Conservation (phyloP, 2,888 invertebrate species). For the Leucoma salicis region DNA sequence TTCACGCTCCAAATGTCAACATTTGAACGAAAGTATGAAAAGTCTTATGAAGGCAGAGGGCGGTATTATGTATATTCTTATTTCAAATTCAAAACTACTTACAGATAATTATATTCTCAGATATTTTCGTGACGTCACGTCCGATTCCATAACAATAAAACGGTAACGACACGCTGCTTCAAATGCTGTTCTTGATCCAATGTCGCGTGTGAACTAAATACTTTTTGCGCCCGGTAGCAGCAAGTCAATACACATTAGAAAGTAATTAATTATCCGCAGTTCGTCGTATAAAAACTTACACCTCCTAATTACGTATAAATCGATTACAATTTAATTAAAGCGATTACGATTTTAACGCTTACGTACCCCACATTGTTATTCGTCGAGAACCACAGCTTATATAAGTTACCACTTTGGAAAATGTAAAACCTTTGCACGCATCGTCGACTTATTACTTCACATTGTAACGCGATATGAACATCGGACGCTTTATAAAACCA, state of each 20-base stretch:
- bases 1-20: constrained; percentile 75
- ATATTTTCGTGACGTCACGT: constrained; percentile 62
- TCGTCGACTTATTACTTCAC: constrained; percentile 61
- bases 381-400: constrained; percentile 51
- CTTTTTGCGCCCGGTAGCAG: constrained; percentile 55
- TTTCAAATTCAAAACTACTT: constrained; percentile 27
- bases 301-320: constrained; percentile 59
- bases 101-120: constrained; percentile 46
- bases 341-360: too few species aligned
- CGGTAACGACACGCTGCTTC: constrained; percentile 58
- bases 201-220: constrained; percentile 66
- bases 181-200: constrained; percentile 53
- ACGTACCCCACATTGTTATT: constrained; percentile 61
- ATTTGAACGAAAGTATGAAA: constrained; percentile 74
- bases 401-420: constrained; percentile 62
- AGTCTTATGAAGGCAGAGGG: constrained; percentile 33
- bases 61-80: constrained; percentile 20
- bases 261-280: constrained; percentile 64
- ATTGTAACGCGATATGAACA: constrained; percentile 57
- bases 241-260: constrained; percentile 60
- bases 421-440: constrained; percentile 63
- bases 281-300: constrained; percentile 48
- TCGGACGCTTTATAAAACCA: constrained; percentile 52
- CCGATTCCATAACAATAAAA: constrained; percentile 67
- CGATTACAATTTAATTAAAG: too few species aligned